These are phyloP conservation scores for Cololabis saira DNA, from an alignment of 2,113 vertebrate species.

Conservation along the genomic window DNA sequence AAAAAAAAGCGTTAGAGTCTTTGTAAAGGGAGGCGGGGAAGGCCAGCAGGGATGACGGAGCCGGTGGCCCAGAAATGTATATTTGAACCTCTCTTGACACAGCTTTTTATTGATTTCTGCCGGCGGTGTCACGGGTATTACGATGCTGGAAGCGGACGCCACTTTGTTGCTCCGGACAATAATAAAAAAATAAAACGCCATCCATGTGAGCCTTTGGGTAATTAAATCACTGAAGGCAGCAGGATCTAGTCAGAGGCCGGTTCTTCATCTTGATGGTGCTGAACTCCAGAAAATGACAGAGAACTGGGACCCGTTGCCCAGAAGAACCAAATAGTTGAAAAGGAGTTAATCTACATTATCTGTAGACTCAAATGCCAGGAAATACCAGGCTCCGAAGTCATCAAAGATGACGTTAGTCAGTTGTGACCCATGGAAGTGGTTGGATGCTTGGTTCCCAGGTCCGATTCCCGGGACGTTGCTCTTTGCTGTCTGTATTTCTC, in stretches of 20 bases:
- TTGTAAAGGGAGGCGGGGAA: background rate
- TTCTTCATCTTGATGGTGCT: constrained; percentile 5
- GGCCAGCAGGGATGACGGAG: background rate
- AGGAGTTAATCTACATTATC: constrained; percentile 38
- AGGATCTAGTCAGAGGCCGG: constrained; percentile 20
- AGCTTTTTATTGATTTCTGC: constrained; percentile 41
- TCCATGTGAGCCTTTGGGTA: constrained; percentile 29
- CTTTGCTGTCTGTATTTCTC: too few species aligned
- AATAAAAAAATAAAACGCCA: constrained; percentile 27
- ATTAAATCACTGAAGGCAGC: constrained; percentile 20
- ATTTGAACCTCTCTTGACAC: constrained; percentile 13
- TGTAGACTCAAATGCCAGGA: background rate
- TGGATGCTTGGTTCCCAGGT: too few species aligned
- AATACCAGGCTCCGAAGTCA: constrained; percentile 22
- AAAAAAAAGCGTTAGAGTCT: constrained; percentile 28
- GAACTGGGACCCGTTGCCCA: constrained; percentile 24
- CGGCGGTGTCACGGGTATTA: constrained; percentile 30
- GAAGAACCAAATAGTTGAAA: constrained; percentile 5
- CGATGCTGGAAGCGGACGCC: constrained; percentile 3
- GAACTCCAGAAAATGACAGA: constrained; percentile 15
- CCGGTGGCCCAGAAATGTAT: constrained; percentile 25
- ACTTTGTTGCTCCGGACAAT: constrained; percentile 31
- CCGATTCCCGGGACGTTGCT: too few species aligned
- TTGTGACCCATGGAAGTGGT: background rate
- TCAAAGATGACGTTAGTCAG: constrained; percentile 14